phyloP scores from a whole-genome alignment of 2,113 vertebrate species.

The Diglossa brunneiventris region DNA sequence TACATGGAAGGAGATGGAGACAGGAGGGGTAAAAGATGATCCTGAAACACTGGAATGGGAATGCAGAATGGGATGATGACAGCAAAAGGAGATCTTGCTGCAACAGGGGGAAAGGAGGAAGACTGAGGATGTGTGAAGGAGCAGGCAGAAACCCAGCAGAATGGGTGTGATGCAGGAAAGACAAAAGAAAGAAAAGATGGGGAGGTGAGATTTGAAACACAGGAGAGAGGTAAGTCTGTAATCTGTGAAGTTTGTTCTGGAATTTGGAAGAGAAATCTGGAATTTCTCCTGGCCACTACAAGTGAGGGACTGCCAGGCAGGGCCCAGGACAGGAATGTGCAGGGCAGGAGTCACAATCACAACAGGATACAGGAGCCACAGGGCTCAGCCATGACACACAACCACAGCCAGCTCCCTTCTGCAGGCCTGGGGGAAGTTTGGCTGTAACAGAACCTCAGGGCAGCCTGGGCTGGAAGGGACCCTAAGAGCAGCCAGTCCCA shows the following conservation, averaged over 20 bases:
- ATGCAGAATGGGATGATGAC: background rate
- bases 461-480: background rate
- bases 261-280: background rate
- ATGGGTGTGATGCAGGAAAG: background rate
- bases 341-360: rapidly evolving
- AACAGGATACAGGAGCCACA: background rate
- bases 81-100: background rate
- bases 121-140: background rate
- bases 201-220: background rate
- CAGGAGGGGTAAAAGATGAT: background rate
- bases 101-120: background rate
- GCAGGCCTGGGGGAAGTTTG: background rate
- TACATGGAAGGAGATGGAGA: background rate
- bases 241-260: background rate
- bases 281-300: background rate
- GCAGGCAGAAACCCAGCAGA: background rate
- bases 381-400: background rate
- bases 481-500: background rate
- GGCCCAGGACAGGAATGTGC: background rate
- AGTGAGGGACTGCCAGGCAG: background rate
- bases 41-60: rapidly evolving
- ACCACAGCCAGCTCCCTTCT: background rate
- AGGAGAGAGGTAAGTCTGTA: background rate
- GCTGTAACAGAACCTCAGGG: background rate
- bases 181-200: background rate